These are phyloP conservation scores for Eledona agricola DNA, from an alignment of 2,888 invertebrate genomes.

Conservation along the genomic window DNA sequence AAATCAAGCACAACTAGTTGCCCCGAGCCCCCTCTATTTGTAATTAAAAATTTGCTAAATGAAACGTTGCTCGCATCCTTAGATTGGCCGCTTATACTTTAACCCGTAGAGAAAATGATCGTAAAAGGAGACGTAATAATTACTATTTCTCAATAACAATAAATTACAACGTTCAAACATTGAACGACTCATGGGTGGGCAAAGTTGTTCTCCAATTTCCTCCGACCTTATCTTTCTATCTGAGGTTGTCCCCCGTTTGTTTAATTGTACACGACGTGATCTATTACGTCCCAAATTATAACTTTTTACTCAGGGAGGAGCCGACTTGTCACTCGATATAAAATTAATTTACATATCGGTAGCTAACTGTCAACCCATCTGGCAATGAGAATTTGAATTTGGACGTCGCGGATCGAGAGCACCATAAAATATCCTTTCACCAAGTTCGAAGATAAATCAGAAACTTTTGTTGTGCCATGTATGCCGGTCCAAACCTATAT, in stretches of 20 bases:
- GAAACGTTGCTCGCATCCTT: constrained; percentile 36
- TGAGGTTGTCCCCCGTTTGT: constrained; percentile 57
- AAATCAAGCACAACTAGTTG: too few relatives aligned
- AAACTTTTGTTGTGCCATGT: constrained; percentile 27
- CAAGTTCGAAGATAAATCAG: constrained; percentile 28
- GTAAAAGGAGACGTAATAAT: constrained; percentile 56
- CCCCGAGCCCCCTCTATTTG: too few relatives aligned
- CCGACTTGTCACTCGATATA: too few relatives aligned
- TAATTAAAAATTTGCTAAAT: constrained; percentile 44
- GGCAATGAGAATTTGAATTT: too few relatives aligned
- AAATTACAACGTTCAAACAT: constrained; percentile 56
- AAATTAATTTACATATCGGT: too few relatives aligned
- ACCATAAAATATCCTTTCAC: constrained; percentile 36
- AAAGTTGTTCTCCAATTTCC: constrained; percentile 58
- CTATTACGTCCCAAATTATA: constrained; percentile 45
- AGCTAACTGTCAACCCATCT: too few relatives aligned
- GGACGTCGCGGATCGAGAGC: too few relatives aligned
- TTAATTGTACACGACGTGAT: constrained; percentile 53
- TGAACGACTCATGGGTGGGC: constrained; percentile 59
- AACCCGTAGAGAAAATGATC: constrained; percentile 39
- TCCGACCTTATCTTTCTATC: constrained; percentile 54
- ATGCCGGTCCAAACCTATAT: constrained; percentile 28
- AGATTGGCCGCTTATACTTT: constrained; percentile 34
- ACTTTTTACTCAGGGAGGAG: background rate
- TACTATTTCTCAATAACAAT: constrained; percentile 58